These are phyloP conservation scores for Miichthys miiuy DNA, from an alignment of 2,797 vertebrate genomes.

Conservation along the genomic window DNA sequence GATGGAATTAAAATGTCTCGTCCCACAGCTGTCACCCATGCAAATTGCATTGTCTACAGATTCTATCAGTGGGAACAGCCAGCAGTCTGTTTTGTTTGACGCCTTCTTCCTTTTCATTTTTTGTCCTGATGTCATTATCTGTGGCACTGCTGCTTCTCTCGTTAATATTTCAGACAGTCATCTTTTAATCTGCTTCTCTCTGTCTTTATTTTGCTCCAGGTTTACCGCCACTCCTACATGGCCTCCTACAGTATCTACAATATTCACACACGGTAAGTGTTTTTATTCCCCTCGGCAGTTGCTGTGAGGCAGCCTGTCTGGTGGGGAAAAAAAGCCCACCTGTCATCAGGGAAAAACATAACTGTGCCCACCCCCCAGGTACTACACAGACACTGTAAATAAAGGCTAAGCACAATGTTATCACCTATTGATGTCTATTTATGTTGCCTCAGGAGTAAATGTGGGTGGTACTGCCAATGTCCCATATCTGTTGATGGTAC, in stretches of 20 bases:
- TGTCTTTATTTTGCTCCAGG: slow-evolving; percentile 72
- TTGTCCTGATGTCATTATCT: slow-evolving; percentile 59
- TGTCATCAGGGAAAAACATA: background rate
- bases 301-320: background rate
- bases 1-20: slow-evolving; percentile 76
- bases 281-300: background rate
- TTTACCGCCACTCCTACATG: slow-evolving; percentile 85
- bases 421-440: background rate
- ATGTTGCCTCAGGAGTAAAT: background rate
- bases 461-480: background rate
- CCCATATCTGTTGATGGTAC: background rate
- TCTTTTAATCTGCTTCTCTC: slow-evolving; percentile 48
- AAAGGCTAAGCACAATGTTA: background rate
- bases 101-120: slow-evolving; percentile 52
- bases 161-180: slow-evolving; percentile 46
- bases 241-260: slow-evolving; percentile 89
- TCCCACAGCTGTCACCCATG: slow-evolving; percentile 79
- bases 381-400: background rate
- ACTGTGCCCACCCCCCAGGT: background rate
- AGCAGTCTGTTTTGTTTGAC: slow-evolving; percentile 60
- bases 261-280: slow-evolving; percentile 84
- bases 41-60: slow-evolving; percentile 78
- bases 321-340: background rate
- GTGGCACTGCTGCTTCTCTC: slow-evolving; percentile 37
- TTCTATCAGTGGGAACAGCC: slow-evolving; percentile 64